These are phyloP conservation scores for Psittacula derbiana DNA, from an alignment of 2,797 vertebrate genomes.

Conservation along the genomic window DNA sequence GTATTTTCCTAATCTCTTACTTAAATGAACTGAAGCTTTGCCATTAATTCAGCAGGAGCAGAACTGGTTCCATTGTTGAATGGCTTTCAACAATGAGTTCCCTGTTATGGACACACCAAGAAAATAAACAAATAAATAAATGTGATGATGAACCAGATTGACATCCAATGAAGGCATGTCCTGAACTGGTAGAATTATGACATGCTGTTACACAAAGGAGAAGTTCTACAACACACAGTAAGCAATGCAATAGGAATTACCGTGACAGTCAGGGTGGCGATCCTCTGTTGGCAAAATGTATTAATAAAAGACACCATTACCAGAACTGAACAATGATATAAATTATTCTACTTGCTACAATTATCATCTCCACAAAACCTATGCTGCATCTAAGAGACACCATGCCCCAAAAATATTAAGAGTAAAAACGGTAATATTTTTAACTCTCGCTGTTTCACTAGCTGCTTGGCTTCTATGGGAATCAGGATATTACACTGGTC, in stretches of 20 bases:
- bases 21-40: background rate
- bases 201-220: constrained; percentile 43
- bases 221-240: constrained; percentile 68
- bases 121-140: background rate
- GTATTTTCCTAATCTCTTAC: background rate
- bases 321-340: constrained; percentile 46
- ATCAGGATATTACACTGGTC: background rate
- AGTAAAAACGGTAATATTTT: background rate
- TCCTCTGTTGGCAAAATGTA: constrained; percentile 90
- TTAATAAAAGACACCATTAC: constrained; percentile 78
- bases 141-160: background rate
- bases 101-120: background rate
- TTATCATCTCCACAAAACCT: background rate
- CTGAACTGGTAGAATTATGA: constrained; percentile 4
- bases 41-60: constrained; percentile 24
- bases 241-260: constrained; percentile 85
- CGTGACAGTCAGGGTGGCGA: constrained; percentile 98
- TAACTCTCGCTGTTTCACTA: background rate
- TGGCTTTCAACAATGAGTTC: background rate
- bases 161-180: background rate
- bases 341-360: constrained; percentile 39
- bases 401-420: background rate
- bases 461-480: background rate
- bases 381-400: background rate
- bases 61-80: background rate